These are phyloP conservation scores for Pterostichus niger DNA, from an alignment of 2,888 invertebrate species.

Conservation along the genomic window DNA sequence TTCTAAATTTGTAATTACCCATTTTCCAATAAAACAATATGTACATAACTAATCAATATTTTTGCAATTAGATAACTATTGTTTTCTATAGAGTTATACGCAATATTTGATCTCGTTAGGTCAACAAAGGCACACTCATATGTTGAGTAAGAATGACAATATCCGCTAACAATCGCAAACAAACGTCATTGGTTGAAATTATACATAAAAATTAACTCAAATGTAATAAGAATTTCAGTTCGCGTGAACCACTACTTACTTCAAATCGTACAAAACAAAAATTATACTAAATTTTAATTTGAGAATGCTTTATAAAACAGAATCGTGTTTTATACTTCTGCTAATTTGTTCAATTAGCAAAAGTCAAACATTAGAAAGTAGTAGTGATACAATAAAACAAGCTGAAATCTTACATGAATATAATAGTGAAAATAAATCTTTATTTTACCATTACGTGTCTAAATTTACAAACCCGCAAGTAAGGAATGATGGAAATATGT, in stretches of 20 bases:
- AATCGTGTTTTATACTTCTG: not conserved
- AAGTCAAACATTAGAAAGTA: not conserved
- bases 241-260: slow-evolving; percentile 11
- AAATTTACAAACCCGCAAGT: not conserved
- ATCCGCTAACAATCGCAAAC: slow-evolving; percentile 57
- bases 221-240: slow-evolving; percentile 35
- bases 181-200: slow-evolving; percentile 51
- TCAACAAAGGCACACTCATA: slow-evolving; percentile 17
- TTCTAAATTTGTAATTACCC: slow-evolving; percentile 20
- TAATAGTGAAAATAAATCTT: slow-evolving; percentile 11
- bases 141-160: slow-evolving; percentile 63
- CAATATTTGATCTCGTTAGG: slow-evolving; percentile 60
- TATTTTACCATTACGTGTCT: slow-evolving; percentile 23
- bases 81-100: slow-evolving; percentile 50
- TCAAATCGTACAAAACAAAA: not conserved
- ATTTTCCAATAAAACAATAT: slow-evolving; percentile 38
- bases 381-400: not conserved
- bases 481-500: not conserved
- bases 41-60: slow-evolving; percentile 55
- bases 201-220: slow-evolving; percentile 49
- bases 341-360: not conserved
- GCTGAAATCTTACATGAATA: not conserved
- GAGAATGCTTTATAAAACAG: not conserved
- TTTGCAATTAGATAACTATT: slow-evolving; percentile 43
- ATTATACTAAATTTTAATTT: slow-evolving; percentile 7